phyloP scores from a whole-genome alignment of 2,113 vertebrate genomes.

The Pterocles burchelli region DNA sequence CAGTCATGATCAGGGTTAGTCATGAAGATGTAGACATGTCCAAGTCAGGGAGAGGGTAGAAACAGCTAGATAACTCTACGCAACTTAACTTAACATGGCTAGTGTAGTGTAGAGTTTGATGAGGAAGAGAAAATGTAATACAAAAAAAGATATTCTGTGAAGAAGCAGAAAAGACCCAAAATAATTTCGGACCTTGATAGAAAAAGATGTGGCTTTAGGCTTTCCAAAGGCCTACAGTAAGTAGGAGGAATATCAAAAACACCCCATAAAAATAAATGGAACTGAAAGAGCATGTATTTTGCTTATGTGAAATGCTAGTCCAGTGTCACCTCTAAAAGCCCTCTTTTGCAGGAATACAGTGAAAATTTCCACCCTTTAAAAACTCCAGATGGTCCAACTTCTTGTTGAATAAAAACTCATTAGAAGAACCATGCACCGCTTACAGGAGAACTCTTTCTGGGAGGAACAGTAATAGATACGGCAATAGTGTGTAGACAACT shows the following conservation, averaged over 20 bases:
- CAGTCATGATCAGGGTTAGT: not conserved
- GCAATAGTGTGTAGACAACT: not conserved
- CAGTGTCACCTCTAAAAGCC: not conserved
- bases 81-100: not conserved
- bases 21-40: not conserved
- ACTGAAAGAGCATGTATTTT: not conserved
- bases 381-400: not conserved
- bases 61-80: not conserved
- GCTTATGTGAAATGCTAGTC: not conserved
- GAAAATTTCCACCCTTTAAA: not conserved
- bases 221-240: not conserved
- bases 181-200: not conserved
- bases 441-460: not conserved
- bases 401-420: not conserved
- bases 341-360: not conserved
- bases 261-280: not conserved
- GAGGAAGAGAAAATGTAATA: not conserved
- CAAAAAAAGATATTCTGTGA: not conserved
- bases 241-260: not conserved
- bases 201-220: not conserved
- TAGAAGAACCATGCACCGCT: accelerated
- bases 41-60: accelerated
- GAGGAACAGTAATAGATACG: not conserved
- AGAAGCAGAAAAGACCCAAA: not conserved
- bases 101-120: not conserved